Evolutionary conservation across 2,113 vertebrate species (phyloP), one percentile per base, ranked within the genome.

Genomic region (Crocuta crocuta): DNA sequence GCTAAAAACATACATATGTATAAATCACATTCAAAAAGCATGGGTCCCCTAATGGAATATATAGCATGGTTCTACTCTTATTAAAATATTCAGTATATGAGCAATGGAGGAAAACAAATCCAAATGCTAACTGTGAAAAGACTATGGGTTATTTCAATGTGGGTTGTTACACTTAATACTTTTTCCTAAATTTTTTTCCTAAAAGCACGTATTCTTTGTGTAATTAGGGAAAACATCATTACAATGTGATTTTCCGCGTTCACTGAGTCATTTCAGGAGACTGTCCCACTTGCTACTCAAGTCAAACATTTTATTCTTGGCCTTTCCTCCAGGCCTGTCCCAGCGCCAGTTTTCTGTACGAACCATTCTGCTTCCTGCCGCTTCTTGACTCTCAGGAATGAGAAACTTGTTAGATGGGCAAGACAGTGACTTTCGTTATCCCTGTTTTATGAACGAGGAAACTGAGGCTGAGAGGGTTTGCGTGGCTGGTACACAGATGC

Each of bases 401-500:
- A 88, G 92, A 92, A 50, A 50, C 6, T 12, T 1, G 1, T 12
- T 73, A 31, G 28, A 73, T 23, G 45, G 28, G 48, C 68, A 80
- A 80, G 43, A 71, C 19, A 66, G 74, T 48, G 28, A 78, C 16
- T 73, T 83, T 80, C 31, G 88, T 66, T 39, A 73, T 50, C 21
- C 7, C 15, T 66, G 10, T 53, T 80, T 94, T 81, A 74, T 50
- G 91, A 96, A 83, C 7, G 79, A 90, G 89, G 94, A 97, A 93
- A 96, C 83, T 26, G 68, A 95, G 90, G 94, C 79, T 61, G 16
- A 50, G 15, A 48, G 78, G 26, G 63, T n/a, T 63, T 43, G 74
- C 91, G 58, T 68, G 53, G 50, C 55, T 28, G 68, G 83, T 35
- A 88, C 58, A 16, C 5, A 89, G 93, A 86, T 50, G 50, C 48